Evolutionary conservation across 2,888 invertebrate species (phyloP).

Genomic region (Drosophila gaucha): DNA sequence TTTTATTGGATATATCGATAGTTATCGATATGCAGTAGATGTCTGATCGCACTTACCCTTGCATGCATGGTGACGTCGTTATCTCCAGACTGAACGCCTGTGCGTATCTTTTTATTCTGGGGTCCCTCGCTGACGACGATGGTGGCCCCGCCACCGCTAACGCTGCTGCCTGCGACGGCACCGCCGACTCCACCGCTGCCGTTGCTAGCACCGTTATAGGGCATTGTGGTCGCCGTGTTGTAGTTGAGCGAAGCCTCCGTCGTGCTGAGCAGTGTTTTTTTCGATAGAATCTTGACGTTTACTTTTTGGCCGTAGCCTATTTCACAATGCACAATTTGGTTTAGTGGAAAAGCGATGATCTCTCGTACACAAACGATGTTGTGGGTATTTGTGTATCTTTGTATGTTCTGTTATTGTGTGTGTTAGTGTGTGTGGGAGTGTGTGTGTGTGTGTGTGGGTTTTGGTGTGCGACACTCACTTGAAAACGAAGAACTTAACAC

Average conservation of each 20-base stretch:
- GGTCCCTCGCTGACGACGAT: conserved; percentile 83
- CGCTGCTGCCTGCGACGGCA: conserved; percentile 73
- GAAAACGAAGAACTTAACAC: conserved; percentile 25
- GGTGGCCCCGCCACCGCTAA: conserved; percentile 82
- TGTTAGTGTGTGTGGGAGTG: conserved; percentile 4
- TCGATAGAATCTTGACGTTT: conserved; percentile 82
- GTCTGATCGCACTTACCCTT: conserved; percentile 76
- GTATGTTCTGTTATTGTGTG: not conserved
- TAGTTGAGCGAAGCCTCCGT: conserved; percentile 76
- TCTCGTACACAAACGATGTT: not conserved
- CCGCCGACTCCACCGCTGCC: conserved; percentile 79
- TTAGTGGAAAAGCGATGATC: conserved; percentile 2
- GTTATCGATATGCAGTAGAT: not conserved
- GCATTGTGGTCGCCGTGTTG: conserved; percentile 82
- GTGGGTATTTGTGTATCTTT: conserved; percentile 4
- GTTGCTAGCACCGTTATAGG: conserved; percentile 84
- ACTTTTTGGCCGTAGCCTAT: conserved; percentile 59
- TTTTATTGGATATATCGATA: conserved; percentile 11
- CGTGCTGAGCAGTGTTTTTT: conserved; percentile 71
- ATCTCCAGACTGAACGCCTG: conserved; percentile 83
- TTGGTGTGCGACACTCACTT: conserved; percentile 4
- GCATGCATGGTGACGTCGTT: conserved; percentile 82
- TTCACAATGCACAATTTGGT: conserved; percentile 21
- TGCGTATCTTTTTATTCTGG: conserved; percentile 85
- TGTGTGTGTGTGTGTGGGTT: conserved; percentile 1